Evolutionary conservation across 2,113 vertebrate genomes (phyloP).

Genomic region (Halichoeres trimaculatus): DNA sequence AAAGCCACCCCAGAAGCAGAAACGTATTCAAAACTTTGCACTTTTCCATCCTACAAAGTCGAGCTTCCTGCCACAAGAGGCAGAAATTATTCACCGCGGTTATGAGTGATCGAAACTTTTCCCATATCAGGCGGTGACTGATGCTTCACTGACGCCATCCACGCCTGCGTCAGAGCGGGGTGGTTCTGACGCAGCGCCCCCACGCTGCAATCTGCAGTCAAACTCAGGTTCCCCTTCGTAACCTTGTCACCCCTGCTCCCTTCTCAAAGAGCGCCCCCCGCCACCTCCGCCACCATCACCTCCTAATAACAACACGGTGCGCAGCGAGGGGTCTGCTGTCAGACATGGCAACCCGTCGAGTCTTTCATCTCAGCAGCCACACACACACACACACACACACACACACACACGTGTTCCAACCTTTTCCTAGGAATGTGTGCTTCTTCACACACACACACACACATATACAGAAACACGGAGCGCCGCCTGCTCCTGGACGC

Average conservation of each 20-base stretch:
- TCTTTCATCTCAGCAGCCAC: slow-evolving; percentile 70
- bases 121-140: slow-evolving; percentile 3
- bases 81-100: slow-evolving; percentile 15
- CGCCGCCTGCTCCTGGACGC: slow-evolving; percentile 55
- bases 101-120: slow-evolving; percentile 21
- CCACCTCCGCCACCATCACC: slow-evolving; percentile 52
- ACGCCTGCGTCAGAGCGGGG: neutral
- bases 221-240: slow-evolving; percentile 23
- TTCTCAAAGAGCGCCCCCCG: slow-evolving; percentile 55
- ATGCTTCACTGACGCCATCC: slow-evolving; percentile 15
- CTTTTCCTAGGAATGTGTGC: slow-evolving; percentile 55
- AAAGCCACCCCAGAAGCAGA: neutral
- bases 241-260: slow-evolving; percentile 59
- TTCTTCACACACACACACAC: slow-evolving; percentile 23
- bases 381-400: slow-evolving; percentile 41
- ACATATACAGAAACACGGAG: slow-evolving; percentile 32
- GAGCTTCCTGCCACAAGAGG: neutral
- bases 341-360: slow-evolving; percentile 74
- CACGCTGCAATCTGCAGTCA: slow-evolving; percentile 40
- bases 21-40: neutral
- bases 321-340: slow-evolving; percentile 66
- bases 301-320: slow-evolving; percentile 64
- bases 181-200: slow-evolving; percentile 46
- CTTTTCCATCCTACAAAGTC: neutral
- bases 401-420: slow-evolving; percentile 37